Evolutionary conservation across 1,140 invertebrate species (phyloP), one percentile per base, ranked within the genome.

Genomic region (Liolophura sinensis): DNA sequence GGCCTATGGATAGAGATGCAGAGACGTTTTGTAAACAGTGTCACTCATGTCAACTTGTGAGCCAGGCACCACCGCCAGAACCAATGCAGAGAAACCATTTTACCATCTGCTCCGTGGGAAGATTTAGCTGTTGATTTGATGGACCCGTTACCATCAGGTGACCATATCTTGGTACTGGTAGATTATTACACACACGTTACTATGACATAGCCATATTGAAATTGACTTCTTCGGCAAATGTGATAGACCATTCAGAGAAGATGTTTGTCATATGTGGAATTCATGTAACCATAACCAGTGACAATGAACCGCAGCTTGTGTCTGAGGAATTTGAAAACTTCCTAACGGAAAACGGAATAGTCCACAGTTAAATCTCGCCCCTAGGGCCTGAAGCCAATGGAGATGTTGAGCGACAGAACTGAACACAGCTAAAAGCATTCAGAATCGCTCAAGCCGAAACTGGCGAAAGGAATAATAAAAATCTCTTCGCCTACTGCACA

Each of bases 1-100:
- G 75, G 75, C 61, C 71, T 7, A 66, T 76, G 20, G 70, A 76
- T 22, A 73, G 73, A 62, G 68, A 74, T 6, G 65, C 61, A 25
- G 68, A 75, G 31, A 59, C 65, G 54, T 68, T 48, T 50, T 57
- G 48, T 22, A 73, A 66, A 55, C 63, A 40, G 15, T 75, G 68
- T 58, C 60, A 72, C 61, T 63, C 64, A 15, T 73, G 69, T 61
- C 71, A 73, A 65, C 16, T 75, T 4, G 72, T 73, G 24, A 50
- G 31, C 48, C 24, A 20, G 15, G 11, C 62, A 60, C 50, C 62
- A 15, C 50, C 48, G 51, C 63, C 72, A 7, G 62, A 72, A 55
- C 63, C 66, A 58, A 55, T 76, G 46, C 59, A 16, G 18, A 50
- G 22, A n/a, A 1, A 72, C 67, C 25, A 18, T n/a, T 40, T 51